Conservation (phyloP, 30 jellyfish, hydroid and myxozoan species). For the Aurelia sp. region DNA sequence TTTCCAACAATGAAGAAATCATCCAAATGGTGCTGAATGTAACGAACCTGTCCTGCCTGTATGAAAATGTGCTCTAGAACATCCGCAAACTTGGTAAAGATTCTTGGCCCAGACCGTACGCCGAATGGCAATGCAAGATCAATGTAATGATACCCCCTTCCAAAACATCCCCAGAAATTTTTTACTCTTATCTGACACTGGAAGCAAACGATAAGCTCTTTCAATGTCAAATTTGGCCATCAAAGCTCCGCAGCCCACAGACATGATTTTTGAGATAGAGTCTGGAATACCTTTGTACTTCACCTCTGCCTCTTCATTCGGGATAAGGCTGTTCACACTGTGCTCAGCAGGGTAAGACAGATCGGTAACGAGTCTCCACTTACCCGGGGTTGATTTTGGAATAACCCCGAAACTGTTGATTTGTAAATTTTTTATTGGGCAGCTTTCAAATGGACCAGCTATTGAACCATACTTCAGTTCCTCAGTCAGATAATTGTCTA, state of each 20-base stretch:
- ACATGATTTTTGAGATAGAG: slow-evolving; percentile 41
- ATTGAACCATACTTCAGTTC: slow-evolving; percentile 67
- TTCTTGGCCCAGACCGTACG: slow-evolving; percentile 76
- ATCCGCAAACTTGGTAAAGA: slow-evolving; percentile 69
- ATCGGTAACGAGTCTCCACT: slow-evolving; percentile 80
- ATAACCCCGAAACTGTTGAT: slow-evolving; percentile 82
- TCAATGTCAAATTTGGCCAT: slow-evolving; percentile 72
- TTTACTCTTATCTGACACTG: slow-evolving; percentile 33
- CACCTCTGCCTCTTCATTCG: slow-evolving; percentile 56
- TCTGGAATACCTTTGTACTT: slow-evolving; percentile 68
- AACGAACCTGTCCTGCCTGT: not conserved
- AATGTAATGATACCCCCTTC: slow-evolving; percentile 53
- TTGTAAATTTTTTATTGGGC: slow-evolving; percentile 40
- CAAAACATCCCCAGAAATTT: slow-evolving; percentile 62
- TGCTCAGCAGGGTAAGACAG: slow-evolving; percentile 73
- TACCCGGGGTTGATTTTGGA: slow-evolving; percentile 74
- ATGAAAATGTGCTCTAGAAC: slow-evolving; percentile 30
- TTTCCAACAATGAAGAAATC: not conserved
- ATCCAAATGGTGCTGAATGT: not conserved
- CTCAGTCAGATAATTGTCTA: slow-evolving; percentile 30
- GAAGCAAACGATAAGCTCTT: slow-evolving; percentile 76
- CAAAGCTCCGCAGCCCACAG: slow-evolving; percentile 53
- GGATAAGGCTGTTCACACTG: slow-evolving; percentile 62
- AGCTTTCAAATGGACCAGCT: slow-evolving; percentile 71
- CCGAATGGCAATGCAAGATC: slow-evolving; percentile 85